Evolutionary conservation across 1,140 invertebrate species (phyloP), one percentile per base, ranked within the genome.

Genomic region (Drosophila lini): DNA sequence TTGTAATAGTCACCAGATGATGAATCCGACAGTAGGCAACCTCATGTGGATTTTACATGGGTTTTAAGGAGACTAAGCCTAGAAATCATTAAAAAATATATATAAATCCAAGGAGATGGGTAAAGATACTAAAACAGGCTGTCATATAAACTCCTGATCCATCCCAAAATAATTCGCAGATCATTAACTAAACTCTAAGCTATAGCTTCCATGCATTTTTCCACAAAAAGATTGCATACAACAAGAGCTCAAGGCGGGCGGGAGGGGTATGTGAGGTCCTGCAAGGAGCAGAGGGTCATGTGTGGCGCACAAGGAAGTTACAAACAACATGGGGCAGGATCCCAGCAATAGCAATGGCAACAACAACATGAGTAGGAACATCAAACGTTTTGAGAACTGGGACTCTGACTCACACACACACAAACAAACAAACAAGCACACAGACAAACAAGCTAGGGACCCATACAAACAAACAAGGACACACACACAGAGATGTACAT

Each of bases 311-410:
- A 70, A 74, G 70, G 59, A 63, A 74, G 69, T 77, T 61, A 11
- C 55, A 60, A 75, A 53, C 74, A 76, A 75, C 74, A 75, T 75
- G 59, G 69, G 38, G 69, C 71, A 76, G 71, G 44, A 68, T 40
- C 25, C 31, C 22, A 67, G 38, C 63, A 68, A 36, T 22, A 53
- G 34, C 57, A 70, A 52, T 15, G 45, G 45, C 67, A 70, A 73
- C 68, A 48, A 31, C 48, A 50, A 50, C 28, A 68, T 42, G 59
- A 74, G 53, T 61, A 55, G 31, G 74, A 67, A 77, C 73, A 77
- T 77, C 74, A 77, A 77, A 77, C 73, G 74, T 58, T 76, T 34
- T 40, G 61, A 77, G 74, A 78, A 78, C 64, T 77, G 56, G 74
- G 48, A 73, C 70, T 69, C 56, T 36, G n/a, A 50, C 36, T 25